Percentiles rank a stretch among this genome's conserved stretches.
phyloP scores from a whole-genome alignment of 1,140 invertebrate species.

The Zaprionus lachaisei region DNA sequence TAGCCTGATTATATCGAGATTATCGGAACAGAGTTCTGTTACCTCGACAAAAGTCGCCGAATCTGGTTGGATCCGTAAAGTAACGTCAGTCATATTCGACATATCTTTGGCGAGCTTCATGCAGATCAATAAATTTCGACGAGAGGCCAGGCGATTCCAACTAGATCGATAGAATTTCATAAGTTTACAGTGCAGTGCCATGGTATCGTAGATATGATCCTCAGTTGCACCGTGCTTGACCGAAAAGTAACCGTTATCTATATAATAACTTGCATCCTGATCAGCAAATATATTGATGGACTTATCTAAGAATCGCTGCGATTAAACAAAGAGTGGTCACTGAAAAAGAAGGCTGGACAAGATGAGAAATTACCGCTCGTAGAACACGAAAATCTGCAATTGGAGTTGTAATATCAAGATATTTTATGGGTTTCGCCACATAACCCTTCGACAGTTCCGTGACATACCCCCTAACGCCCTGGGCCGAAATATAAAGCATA shows the following conservation, averaged over 20 bases:
- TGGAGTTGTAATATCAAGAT: constrained; percentile 64
- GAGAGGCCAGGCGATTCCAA: constrained; percentile 72
- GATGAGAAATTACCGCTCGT: constrained; percentile 49
- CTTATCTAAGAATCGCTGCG: constrained; percentile 54
- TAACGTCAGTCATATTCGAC: constrained; percentile 35
- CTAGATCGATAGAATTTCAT: constrained; percentile 68
- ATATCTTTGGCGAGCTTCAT: constrained; percentile 63
- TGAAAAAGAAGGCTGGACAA: background rate
- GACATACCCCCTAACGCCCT: constrained; percentile 69
- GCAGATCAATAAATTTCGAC: constrained; percentile 65
- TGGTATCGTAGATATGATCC: constrained; percentile 65
- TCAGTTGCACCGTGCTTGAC: constrained; percentile 71
- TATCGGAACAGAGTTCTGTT: constrained; percentile 67
- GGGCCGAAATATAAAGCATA: constrained; percentile 59
- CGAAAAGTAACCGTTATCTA: constrained; percentile 66
- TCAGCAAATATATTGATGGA: constrained; percentile 75
- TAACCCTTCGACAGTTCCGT: constrained; percentile 58
- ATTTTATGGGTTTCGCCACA: constrained; percentile 58
- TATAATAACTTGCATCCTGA: constrained; percentile 71
- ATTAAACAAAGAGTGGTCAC: background rate
- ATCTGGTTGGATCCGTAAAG: constrained; percentile 61
- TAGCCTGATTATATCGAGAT: constrained; percentile 60
- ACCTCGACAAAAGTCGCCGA: constrained; percentile 67
- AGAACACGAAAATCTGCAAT: constrained; percentile 64
- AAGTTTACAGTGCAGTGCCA: constrained; percentile 67